phyloP scores from a whole-genome alignment of 2,888 invertebrate species.

The Brachylomia viminalis region DNA sequence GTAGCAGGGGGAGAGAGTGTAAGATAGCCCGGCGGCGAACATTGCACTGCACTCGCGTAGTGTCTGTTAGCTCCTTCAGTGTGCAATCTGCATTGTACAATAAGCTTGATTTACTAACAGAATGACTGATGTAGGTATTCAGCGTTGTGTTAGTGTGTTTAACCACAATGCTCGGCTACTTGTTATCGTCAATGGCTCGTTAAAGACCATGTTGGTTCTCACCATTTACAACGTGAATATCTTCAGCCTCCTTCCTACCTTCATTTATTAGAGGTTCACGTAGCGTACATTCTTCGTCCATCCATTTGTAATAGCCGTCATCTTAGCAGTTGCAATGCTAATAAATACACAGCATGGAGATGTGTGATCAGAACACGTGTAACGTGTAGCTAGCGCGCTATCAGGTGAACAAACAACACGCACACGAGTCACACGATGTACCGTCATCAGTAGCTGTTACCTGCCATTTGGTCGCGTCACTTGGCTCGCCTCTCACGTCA shows the following conservation, averaged over 20 bases:
- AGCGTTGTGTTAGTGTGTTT: neutral
- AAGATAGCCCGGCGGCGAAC: constrained; percentile 5
- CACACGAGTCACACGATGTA: too few relatives aligned
- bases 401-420: neutral
- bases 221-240: neutral
- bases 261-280: neutral
- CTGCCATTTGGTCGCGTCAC: constrained; percentile 16
- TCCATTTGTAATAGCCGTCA: neutral
- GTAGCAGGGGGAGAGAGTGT: neutral
- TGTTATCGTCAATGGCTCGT: neutral
- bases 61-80: neutral
- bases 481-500: constrained; percentile 12
- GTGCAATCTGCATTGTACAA: neutral
- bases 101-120: neutral
- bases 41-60: neutral
- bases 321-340: neutral
- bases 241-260: neutral
- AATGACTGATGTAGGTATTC: neutral
- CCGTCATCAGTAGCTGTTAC: neutral
- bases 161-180: neutral
- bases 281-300: neutral
- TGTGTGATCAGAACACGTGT: neutral
- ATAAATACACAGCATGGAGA: neutral
- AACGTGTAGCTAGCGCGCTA: too few relatives aligned
- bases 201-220: neutral